A percentile compares a stretch with the other conserved stretches of the same genome.
Conservation (phyloP, 2,888 invertebrate genomes). For the Apomyelois bistriatella region DNA sequence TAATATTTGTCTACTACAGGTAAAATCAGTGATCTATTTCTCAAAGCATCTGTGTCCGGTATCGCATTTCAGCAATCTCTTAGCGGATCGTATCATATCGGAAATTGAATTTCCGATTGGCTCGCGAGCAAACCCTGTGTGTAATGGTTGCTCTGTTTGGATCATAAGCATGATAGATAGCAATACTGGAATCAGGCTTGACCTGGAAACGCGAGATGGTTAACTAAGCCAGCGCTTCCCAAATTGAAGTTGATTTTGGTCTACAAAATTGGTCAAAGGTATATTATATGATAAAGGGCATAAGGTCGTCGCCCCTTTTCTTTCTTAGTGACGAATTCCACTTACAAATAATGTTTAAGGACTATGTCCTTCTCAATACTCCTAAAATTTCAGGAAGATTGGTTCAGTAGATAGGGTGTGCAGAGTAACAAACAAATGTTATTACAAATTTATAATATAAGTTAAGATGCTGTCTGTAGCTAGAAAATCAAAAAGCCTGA, state of each 20-base stretch:
- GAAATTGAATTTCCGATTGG: conserved; percentile 76
- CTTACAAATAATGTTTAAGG: too few species aligned
- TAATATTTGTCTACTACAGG: too few species aligned
- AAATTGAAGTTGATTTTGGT: neutral
- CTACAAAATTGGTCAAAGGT: too few species aligned
- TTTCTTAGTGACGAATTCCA: too few species aligned
- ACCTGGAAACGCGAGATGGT: conserved; percentile 37
- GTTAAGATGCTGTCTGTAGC: too few species aligned
- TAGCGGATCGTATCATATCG: conserved; percentile 69
- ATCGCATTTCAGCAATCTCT: conserved; percentile 64
- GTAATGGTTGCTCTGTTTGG: conserved; percentile 47
- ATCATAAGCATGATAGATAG: conserved; percentile 53
- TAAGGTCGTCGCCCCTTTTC: too few species aligned
- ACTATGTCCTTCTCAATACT: too few species aligned
- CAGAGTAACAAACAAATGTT: too few species aligned
- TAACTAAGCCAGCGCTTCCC: neutral
- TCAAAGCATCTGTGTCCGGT: conserved; percentile 16
- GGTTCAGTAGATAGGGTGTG: too few species aligned
- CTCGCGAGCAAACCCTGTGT: conserved; percentile 42
- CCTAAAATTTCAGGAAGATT: too few species aligned
- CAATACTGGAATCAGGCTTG: conserved; percentile 32
- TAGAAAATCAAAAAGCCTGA: too few species aligned
- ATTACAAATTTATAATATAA: too few species aligned
- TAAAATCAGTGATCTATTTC: conserved; percentile 6
- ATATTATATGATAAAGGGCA: neutral